Percentiles rank a stretch among this genome's conserved stretches.
Evolutionary conservation across 2,113 vertebrate genomes (phyloP).

Genomic region (Hemiprocne comata): DNA sequence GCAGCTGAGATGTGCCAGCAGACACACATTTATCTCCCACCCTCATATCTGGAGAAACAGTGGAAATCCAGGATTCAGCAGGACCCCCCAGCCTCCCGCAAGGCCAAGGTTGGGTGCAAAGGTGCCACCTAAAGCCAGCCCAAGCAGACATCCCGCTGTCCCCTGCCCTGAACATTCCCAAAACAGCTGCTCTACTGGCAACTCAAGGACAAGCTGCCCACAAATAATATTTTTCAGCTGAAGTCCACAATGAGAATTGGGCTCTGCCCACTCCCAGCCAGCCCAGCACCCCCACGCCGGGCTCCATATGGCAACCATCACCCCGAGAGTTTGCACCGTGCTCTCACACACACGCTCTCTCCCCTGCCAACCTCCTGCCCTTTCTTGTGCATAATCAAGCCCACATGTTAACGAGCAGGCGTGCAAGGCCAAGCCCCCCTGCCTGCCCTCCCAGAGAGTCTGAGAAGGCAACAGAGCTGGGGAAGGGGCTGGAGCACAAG

Average conservation of each 20-base stretch:
- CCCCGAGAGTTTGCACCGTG: fast-evolving
- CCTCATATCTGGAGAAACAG: neutral
- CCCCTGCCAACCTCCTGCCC: neutral
- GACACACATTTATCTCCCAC: neutral
- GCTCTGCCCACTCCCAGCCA: neutral
- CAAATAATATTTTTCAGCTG: neutral
- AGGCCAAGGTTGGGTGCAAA: neutral
- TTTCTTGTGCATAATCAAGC: neutral
- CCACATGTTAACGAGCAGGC: neutral
- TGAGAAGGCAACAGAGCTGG: too few relatives aligned
- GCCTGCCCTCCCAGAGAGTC: neutral
- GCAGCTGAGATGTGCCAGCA: neutral
- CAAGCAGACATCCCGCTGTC: neutral
- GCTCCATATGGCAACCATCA: neutral
- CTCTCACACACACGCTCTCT: neutral
- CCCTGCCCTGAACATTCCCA: fast-evolving
- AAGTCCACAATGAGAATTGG: fast-evolving
- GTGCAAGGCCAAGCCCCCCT: neutral
- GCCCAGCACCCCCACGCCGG: neutral
- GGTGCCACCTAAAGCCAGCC: fast-evolving
- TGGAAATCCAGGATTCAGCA: neutral
- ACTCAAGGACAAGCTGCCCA: neutral
- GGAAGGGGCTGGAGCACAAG: too few relatives aligned
- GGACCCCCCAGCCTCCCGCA: neutral
- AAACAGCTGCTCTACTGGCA: fast-evolving